phyloP scores from a whole-genome alignment of 2,888 invertebrate genomes.

The Noctua fimbriata region DNA sequence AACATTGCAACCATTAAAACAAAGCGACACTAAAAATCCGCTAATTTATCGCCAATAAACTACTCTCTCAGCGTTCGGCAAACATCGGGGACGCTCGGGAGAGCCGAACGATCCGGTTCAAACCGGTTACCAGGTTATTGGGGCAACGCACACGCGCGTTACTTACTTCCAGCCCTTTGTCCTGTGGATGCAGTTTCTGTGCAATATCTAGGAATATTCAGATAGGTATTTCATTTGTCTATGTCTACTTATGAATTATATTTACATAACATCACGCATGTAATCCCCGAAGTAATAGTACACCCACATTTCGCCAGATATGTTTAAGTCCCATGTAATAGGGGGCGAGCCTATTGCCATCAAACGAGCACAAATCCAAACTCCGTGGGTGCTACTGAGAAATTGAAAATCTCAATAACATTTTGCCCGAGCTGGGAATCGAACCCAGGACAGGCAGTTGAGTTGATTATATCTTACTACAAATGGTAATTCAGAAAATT shows the following conservation, averaged over 20 bases:
- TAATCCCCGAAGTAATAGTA: no score
- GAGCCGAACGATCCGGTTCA: conserved; percentile 57
- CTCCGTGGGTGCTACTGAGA: no score
- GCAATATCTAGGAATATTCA: conserved; percentile 17
- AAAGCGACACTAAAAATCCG: conserved; percentile 21
- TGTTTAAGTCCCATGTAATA: no score
- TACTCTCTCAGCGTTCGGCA: conserved; percentile 44
- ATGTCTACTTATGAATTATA: neutral
- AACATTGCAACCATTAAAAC: conserved; percentile 27
- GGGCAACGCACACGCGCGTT: conserved; percentile 73
- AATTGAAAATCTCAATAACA: no score
- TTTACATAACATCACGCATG: no score
- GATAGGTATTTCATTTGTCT: neutral
- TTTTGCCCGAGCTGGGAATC: no score
- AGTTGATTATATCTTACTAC: no score
- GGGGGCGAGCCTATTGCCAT: no score
- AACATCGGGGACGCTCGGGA: conserved; percentile 58
- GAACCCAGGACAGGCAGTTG: no score
- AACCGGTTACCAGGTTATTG: conserved; percentile 68
- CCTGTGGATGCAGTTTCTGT: conserved; percentile 48
- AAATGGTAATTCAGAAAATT: no score
- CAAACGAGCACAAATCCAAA: no score
- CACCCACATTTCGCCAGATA: no score
- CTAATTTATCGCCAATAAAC: conserved; percentile 47
- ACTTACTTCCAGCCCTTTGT: conserved; percentile 41